phyloP scores from a whole-genome alignment of 2,888 invertebrate species.

The Torymus aiolomorphi region DNA sequence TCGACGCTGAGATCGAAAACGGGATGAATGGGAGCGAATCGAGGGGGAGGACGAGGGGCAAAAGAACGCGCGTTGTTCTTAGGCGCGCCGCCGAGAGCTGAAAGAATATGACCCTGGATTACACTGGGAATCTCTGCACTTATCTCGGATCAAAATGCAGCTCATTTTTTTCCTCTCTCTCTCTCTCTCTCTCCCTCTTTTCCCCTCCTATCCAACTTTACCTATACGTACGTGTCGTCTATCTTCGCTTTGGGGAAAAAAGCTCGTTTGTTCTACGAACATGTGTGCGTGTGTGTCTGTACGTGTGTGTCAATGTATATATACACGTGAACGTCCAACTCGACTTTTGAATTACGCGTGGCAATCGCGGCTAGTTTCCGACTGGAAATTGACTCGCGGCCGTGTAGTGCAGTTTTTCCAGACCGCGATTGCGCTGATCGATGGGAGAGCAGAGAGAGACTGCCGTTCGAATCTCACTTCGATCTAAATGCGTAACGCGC shows the following conservation, averaged over 20 bases:
- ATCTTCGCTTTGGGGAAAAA: not conserved
- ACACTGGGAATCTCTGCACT: constrained; percentile 23
- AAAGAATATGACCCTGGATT: constrained; percentile 31
- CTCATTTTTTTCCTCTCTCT: constrained; percentile 13
- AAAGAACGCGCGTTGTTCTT: constrained; percentile 9
- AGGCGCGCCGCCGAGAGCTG: not conserved
- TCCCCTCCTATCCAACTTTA: not conserved
- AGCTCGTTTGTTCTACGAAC: constrained; percentile 20
- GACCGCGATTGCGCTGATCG: constrained; percentile 15
- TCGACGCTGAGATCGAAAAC: constrained; percentile 18
- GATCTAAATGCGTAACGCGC: too few relatives aligned
- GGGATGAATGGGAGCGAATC: constrained; percentile 19
- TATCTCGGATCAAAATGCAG: constrained; percentile 41
- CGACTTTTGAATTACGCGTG: constrained; percentile 8
- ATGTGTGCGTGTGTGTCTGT: not conserved
- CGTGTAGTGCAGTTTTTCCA: constrained; percentile 1
- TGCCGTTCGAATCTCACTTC: too few relatives aligned
- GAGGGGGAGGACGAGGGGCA: not conserved
- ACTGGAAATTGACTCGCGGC: constrained; percentile 29
- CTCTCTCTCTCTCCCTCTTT: not conserved
- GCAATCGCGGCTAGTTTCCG: not conserved
- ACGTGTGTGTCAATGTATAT: not conserved
- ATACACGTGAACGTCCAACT: not conserved
- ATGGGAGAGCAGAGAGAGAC: not conserved
- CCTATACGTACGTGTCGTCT: too few relatives aligned